phyloP scores from a whole-genome alignment of 1,140 invertebrate species.

The Coenobita brevimanus region DNA sequence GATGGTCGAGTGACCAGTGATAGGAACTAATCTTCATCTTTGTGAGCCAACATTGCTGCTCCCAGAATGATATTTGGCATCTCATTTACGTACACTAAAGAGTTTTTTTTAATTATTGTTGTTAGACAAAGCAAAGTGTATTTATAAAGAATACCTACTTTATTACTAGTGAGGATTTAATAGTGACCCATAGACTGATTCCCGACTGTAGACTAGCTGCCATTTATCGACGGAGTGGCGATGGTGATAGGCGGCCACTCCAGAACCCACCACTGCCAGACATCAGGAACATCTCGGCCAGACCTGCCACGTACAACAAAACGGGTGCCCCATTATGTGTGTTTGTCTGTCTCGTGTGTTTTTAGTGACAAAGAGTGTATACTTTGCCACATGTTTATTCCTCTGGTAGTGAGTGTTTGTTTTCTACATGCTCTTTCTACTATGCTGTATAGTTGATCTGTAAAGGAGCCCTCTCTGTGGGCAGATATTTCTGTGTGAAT shows the following conservation, averaged over 20 bases:
- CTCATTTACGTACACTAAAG: conserved; percentile 2
- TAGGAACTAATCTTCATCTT: conserved; percentile 57
- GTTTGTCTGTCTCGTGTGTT: conserved; percentile 40
- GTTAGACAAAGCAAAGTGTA: conserved; percentile 37
- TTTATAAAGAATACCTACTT: conserved; percentile 48
- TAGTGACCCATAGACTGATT: conserved; percentile 38
- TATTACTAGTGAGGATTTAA: conserved; percentile 21
- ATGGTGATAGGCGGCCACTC: conserved; percentile 40
- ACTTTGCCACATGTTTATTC: background rate
- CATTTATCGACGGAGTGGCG: conserved; percentile 47
- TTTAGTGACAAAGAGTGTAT: background rate
- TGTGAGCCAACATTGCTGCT: conserved; percentile 60
- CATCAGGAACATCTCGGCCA: conserved; percentile 62
- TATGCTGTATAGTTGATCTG: background rate
- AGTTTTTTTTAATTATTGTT: conserved; percentile 44
- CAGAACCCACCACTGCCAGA: conserved; percentile 63
- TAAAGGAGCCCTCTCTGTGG: background rate
- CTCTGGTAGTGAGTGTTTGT: background rate
- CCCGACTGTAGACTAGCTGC: conserved; percentile 30
- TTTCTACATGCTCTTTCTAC: background rate
- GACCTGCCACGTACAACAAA: conserved; percentile 57
- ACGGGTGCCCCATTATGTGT: conserved; percentile 64
- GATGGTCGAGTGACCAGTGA: conserved; percentile 56
- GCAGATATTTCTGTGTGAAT: conserved; percentile 42
- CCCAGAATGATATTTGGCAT: conserved; percentile 55